Conservation (phyloP, 2,888 invertebrate genomes). For the Harpagoxenus sublaevis region DNA sequence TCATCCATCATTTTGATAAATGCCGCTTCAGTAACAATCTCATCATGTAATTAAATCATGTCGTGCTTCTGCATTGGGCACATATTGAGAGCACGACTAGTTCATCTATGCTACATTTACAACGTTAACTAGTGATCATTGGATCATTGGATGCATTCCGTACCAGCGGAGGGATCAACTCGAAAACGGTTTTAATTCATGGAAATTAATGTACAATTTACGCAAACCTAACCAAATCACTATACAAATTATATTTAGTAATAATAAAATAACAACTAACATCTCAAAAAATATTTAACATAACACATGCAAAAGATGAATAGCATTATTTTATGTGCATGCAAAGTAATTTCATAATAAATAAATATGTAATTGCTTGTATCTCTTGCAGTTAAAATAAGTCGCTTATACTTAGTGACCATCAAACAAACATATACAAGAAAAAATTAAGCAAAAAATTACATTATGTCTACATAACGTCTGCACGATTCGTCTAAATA, state of each 20-base stretch:
- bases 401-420: neutral
- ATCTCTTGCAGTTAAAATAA: neutral
- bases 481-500: neutral
- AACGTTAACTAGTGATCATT: constrained; percentile 6
- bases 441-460: neutral
- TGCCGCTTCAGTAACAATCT: constrained; percentile 47
- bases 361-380: neutral
- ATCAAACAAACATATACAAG: neutral
- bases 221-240: neutral
- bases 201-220: neutral
- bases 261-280: neutral
- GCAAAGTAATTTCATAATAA: neutral
- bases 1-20: constrained; percentile 53
- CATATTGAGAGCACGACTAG: constrained; percentile 41
- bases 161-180: constrained; percentile 2
- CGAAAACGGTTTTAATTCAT: constrained; percentile 6
- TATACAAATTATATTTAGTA: constrained; percentile 10
- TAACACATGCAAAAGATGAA: neutral
- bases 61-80: constrained; percentile 26
- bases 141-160: neutral
- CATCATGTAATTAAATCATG: constrained; percentile 51
- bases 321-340: neutral
- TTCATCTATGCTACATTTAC: constrained; percentile 44
- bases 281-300: neutral
- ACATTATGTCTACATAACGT: neutral